phyloP scores from a whole-genome alignment of 2,888 invertebrate species.

The Aspidiotus destructor region DNA sequence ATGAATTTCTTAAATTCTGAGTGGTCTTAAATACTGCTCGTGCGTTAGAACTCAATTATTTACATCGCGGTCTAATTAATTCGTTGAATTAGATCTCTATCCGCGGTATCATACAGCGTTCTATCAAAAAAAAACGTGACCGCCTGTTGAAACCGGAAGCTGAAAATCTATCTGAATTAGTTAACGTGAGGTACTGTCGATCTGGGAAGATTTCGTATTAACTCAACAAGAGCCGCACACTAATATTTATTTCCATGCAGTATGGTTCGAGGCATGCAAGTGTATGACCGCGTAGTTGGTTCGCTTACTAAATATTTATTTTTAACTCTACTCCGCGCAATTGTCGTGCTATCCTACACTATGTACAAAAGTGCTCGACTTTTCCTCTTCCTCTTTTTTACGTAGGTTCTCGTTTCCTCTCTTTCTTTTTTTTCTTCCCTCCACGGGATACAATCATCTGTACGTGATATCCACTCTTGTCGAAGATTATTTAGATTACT shows the following conservation, averaged over 20 bases:
- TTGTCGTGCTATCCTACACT: not conserved
- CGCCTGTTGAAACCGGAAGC: not conserved
- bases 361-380: slow-evolving; percentile 2
- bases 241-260: not conserved
- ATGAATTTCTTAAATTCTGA: no score
- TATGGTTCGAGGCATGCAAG: not conserved
- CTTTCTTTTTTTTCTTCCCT: not conserved
- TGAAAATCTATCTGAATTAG: not conserved
- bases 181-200: not conserved
- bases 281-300: not conserved
- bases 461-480: not conserved
- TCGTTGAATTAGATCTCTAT: no score
- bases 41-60: no score
- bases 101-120: no score
- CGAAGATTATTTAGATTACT: not conserved
- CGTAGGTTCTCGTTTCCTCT: not conserved
- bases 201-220: no score
- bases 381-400: slow-evolving; percentile 1
- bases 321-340: not conserved
- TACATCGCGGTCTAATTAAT: no score
- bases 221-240: no score
- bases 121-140: not conserved
- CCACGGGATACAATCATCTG: not conserved
- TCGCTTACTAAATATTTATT: slow-evolving; percentile 4
- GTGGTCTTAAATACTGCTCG: no score